Conservation (phyloP, 1,140 invertebrate genomes). For the Sesamia nonagrioides region DNA sequence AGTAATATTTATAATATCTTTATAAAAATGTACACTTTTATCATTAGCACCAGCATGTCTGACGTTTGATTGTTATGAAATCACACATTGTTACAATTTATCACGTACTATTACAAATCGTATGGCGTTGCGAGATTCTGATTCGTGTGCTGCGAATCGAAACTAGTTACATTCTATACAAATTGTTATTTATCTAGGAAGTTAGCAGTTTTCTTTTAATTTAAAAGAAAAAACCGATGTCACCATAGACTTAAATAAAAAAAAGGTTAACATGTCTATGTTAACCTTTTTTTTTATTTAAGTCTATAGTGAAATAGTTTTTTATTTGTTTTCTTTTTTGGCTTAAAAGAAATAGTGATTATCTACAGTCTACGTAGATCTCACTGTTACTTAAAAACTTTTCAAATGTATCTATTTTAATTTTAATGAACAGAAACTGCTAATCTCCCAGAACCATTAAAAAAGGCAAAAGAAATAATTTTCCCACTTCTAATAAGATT, state of each 20-base stretch:
- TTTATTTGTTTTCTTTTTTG: too few species aligned
- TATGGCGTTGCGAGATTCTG: slow-evolving; percentile 7
- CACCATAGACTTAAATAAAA: too few species aligned
- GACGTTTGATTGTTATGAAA: background rate
- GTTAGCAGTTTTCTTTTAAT: slow-evolving; percentile 34
- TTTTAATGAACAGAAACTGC: slow-evolving; percentile 1
- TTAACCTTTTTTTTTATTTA: too few species aligned
- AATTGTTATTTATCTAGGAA: slow-evolving; percentile 23
- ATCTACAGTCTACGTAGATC: too few species aligned
- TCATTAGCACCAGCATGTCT: background rate
- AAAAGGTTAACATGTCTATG: too few species aligned
- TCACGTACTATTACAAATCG: slow-evolving; percentile 22
- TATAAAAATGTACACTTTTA: slow-evolving; percentile 18
- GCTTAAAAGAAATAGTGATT: too few species aligned
- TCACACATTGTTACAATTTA: slow-evolving; percentile 29
- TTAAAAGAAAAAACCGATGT: too few species aligned
- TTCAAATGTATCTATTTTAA: background rate
- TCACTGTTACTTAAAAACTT: too few species aligned
- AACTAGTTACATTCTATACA: slow-evolving; percentile 22
- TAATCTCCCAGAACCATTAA: slow-evolving; percentile 8
- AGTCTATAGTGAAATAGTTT: too few species aligned
- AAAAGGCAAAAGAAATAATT: slow-evolving; percentile 41
- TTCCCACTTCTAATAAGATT: slow-evolving; percentile 33
- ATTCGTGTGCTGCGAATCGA: background rate
- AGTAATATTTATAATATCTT: background rate